Conservation (phyloP, 2,113 vertebrate species). For the Poecile atricapillus region DNA sequence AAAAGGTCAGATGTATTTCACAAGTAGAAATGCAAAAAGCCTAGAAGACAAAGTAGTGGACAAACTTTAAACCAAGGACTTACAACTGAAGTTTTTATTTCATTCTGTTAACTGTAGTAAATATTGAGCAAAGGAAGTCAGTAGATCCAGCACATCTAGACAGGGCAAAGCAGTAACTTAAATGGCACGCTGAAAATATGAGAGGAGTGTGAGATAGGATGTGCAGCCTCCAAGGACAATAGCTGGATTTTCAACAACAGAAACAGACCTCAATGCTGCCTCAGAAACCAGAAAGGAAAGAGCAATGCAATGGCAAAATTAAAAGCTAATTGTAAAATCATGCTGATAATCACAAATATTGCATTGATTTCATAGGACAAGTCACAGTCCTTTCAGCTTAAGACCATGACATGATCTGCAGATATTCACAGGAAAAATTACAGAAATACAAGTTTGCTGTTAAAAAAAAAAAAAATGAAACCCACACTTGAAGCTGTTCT, state of each 20-base stretch:
- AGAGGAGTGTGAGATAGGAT: neutral
- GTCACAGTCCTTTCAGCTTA: neutral
- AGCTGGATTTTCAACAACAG: neutral
- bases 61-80: neutral
- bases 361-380: neutral
- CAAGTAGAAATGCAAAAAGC: neutral
- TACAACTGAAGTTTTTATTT: neutral
- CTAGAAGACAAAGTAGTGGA: neutral
- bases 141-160: neutral
- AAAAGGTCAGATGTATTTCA: neutral
- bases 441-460: neutral
- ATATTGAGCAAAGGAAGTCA: neutral
- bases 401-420: neutral
- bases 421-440: neutral
- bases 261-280: neutral
- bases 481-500: neutral
- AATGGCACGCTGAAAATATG: neutral
- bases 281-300: neutral
- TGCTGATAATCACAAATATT: neutral
- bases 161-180: neutral
- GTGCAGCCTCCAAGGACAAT: neutral
- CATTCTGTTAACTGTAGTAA: neutral
- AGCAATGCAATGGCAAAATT: neutral
- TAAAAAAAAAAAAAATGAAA: neutral
- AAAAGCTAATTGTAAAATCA: neutral